These are phyloP conservation scores for Phoenicopterus ruber DNA, from an alignment of 2,113 vertebrate species.

Conservation along the genomic window DNA sequence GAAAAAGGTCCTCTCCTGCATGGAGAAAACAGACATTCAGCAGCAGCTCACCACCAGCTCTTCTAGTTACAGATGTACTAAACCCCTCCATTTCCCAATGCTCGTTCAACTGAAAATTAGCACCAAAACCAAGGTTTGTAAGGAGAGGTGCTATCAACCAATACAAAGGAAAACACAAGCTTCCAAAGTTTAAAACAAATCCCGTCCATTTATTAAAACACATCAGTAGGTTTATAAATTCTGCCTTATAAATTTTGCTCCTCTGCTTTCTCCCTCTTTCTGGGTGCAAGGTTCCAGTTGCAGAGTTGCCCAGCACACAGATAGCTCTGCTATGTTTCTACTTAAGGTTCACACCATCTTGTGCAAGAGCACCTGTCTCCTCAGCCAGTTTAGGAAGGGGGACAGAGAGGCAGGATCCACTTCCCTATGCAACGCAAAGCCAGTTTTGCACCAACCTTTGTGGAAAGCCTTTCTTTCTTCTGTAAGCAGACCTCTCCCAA, in stretches of 20 bases:
- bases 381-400: neutral
- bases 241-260: neutral
- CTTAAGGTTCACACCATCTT: neutral
- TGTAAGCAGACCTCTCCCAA: neutral
- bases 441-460: neutral
- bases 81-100: neutral
- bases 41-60: neutral
- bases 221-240: neutral
- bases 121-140: neutral
- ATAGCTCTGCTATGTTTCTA: neutral
- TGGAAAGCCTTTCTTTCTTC: neutral
- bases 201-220: neutral
- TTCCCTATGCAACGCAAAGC: neutral
- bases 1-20: neutral
- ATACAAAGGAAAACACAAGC: neutral
- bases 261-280: neutral
- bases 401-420: neutral
- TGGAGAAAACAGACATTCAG: neutral
- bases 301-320: neutral
- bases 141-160: neutral
- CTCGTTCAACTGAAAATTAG: neutral
- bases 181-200: neutral
- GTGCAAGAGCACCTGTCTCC: neutral
- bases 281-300: neutral
- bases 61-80: neutral